A percentile compares a stretch with the other conserved stretches of the same genome.
Conservation (phyloP, 2,113 vertebrate genomes). For the Ardeotis arabs region DNA sequence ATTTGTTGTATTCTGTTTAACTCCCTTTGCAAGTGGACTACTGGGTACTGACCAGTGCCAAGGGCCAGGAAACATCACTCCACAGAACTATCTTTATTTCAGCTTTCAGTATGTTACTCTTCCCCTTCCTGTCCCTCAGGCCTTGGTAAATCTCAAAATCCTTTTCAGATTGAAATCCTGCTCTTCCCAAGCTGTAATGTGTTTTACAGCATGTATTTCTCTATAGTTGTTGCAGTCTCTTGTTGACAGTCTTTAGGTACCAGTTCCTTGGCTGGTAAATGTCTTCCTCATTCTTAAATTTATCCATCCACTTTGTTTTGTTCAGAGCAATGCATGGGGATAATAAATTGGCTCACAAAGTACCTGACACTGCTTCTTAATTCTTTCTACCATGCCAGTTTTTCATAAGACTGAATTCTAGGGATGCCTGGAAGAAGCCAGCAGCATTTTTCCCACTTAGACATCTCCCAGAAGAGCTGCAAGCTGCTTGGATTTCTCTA, state of each 20-base stretch:
- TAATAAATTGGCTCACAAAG: slow-evolving; percentile 10
- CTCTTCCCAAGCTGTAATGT: not conserved
- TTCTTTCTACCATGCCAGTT: not conserved
- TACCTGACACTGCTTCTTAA: not conserved
- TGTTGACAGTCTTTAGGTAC: slow-evolving; percentile 23
- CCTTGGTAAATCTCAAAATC: slow-evolving; percentile 26
- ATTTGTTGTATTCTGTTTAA: not conserved
- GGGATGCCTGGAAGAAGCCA: slow-evolving; percentile 1
- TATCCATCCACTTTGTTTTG: slow-evolving; percentile 1
- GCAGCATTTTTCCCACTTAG: not conserved
- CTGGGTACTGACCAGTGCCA: slow-evolving; percentile 1
- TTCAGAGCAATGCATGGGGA: not conserved
- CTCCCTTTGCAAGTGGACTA: slow-evolving; percentile 5
- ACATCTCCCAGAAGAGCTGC: not conserved
- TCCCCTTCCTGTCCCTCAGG: not conserved
- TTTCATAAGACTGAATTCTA: not conserved
- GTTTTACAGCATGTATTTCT: slow-evolving; percentile 37
- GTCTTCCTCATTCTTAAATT: slow-evolving; percentile 30
- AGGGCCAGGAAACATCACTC: not conserved
- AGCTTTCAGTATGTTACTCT: not conserved
- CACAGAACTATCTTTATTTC: not conserved
- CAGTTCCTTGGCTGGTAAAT: not conserved
- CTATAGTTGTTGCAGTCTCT: not conserved
- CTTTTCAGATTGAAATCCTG: slow-evolving; percentile 40
- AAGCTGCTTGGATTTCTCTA: not conserved